These are phyloP conservation scores for Zoanthus solanderi DNA, from an alignment of 92 coral and sea anemone genomes.

Conservation along the genomic window DNA sequence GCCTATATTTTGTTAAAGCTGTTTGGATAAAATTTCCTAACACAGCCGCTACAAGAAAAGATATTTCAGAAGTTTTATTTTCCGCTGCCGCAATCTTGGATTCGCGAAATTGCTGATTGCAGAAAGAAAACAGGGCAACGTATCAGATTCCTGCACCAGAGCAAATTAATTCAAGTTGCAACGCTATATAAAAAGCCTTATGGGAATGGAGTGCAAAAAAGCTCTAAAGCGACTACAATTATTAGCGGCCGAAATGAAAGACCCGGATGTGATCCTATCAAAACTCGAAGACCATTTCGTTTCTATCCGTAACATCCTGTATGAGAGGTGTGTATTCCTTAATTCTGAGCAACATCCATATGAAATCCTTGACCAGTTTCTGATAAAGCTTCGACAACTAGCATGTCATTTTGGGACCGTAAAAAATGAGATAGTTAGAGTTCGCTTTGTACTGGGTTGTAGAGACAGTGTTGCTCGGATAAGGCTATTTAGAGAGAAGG, in stretches of 20 bases:
- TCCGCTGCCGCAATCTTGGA: too few relatives aligned
- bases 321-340: not conserved
- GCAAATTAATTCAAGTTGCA: slow-evolving; percentile 40
- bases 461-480: slow-evolving; percentile 9
- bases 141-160: not conserved
- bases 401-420: slow-evolving; percentile 22
- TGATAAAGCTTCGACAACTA: slow-evolving; percentile 15
- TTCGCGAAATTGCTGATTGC: too few relatives aligned
- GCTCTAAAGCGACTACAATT: slow-evolving; percentile 9
- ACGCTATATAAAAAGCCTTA: slow-evolving; percentile 8
- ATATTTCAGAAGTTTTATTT: too few relatives aligned
- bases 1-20: too few relatives aligned
- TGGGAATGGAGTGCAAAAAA: slow-evolving; percentile 27
- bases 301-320: not conserved
- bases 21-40: too few relatives aligned
- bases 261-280: slow-evolving; percentile 18
- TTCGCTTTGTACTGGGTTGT: not conserved
- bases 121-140: too few relatives aligned
- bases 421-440: not conserved
- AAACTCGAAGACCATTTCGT: slow-evolving; percentile 21
- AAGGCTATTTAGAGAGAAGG: slow-evolving; percentile 32
- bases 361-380: slow-evolving; percentile 1
- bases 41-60: too few relatives aligned
- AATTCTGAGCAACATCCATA: slow-evolving; percentile 1
- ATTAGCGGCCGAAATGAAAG: slow-evolving; percentile 27